These are phyloP conservation scores for Eulemur macaco DNA, from an alignment of 2,113 vertebrate species.

Conservation along the genomic window DNA sequence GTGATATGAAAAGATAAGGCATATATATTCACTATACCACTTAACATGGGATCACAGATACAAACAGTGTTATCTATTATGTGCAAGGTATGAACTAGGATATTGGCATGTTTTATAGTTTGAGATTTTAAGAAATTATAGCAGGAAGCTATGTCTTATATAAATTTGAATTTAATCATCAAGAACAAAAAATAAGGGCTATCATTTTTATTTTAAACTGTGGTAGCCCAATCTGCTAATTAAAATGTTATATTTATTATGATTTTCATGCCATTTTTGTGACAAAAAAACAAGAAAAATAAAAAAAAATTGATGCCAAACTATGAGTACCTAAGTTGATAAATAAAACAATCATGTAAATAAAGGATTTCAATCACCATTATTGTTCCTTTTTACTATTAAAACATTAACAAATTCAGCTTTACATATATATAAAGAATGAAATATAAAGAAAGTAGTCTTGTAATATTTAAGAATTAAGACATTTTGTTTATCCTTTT, in stretches of 20 bases:
- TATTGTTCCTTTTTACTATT: constrained; percentile 1
- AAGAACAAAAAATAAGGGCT: neutral
- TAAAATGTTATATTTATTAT: neutral
- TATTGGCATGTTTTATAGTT: neutral
- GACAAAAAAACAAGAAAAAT: neutral
- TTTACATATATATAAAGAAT: constrained; percentile 20
- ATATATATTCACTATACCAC: neutral
- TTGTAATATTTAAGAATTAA: neutral
- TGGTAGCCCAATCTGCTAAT: neutral
- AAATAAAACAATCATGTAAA: constrained; percentile 25
- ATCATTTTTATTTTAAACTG: neutral
- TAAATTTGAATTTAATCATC: neutral
- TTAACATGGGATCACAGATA: neutral
- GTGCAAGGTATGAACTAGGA: neutral
- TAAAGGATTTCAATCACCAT: neutral
- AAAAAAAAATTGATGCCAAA: neutral
- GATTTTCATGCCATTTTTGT: neutral
- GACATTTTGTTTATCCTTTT: neutral
- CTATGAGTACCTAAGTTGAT: neutral
- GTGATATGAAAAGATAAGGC: neutral
- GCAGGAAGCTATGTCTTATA: neutral
- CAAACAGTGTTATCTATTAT: neutral
- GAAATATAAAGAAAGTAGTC: neutral
- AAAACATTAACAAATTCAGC: neutral
- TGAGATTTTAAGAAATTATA: neutral